A percentile compares a stretch with the other conserved stretches of the same genome.
phyloP scores from a whole-genome alignment of 1,140 invertebrate genomes.

The Ctenoplectra terminalis region DNA sequence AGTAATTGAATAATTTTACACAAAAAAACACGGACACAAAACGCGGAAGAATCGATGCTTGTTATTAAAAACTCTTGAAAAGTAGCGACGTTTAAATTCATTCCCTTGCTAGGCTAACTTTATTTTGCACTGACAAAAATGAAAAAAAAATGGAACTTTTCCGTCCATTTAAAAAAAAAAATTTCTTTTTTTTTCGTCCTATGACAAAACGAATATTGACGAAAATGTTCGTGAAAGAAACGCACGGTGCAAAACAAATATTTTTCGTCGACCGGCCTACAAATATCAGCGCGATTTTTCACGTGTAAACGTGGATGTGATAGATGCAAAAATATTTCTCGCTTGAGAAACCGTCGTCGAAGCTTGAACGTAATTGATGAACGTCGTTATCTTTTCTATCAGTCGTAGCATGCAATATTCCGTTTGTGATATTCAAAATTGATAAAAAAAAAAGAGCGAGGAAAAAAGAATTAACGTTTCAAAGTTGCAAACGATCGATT shows the following conservation, averaged over 20 bases:
- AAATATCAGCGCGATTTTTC: slow-evolving; percentile 17
- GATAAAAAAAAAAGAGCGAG: too few species aligned
- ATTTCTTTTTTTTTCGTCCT: not conserved
- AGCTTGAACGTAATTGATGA: slow-evolving; percentile 5
- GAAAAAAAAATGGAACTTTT: not conserved
- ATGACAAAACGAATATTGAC: slow-evolving; percentile 25
- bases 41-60: not conserved
- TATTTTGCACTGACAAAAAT: too few species aligned
- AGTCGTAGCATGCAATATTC: not conserved
- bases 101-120: not conserved
- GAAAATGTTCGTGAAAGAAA: not conserved
- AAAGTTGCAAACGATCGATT: not conserved
- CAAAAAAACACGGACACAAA: not conserved
- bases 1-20: not conserved
- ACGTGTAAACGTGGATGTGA: not conserved
- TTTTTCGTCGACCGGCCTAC: not conserved
- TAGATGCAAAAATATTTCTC: slow-evolving; percentile 11
- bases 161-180: too few species aligned
- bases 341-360: not conserved
- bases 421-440: too few species aligned
- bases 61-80: not conserved
- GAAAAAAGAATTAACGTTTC: not conserved
- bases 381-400: slow-evolving; percentile 11
- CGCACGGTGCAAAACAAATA: not conserved
- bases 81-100: not conserved